Evolutionary conservation across 1,140 invertebrate genomes (phyloP).

Genomic region (Riptortus pedestris): DNA sequence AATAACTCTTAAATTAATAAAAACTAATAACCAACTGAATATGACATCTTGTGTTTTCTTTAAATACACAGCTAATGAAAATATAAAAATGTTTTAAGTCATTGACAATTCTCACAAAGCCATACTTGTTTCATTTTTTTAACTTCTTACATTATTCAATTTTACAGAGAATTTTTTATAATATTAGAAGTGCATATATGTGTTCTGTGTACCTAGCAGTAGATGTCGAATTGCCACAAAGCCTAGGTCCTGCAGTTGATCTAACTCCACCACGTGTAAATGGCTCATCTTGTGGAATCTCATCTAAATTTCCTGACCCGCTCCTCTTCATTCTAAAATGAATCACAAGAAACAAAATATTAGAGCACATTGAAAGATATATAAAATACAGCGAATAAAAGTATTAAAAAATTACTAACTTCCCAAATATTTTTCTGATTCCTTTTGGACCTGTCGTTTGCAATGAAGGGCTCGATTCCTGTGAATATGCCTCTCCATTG

Average conservation of each 20-base stretch:
- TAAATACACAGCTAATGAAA: too few species aligned
- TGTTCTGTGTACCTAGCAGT: slow-evolving; percentile 8
- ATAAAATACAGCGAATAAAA: too few species aligned
- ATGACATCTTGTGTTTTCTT: too few species aligned
- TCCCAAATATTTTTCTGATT: slow-evolving; percentile 56
- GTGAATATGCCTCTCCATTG: slow-evolving; percentile 34
- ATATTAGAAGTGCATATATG: too few species aligned
- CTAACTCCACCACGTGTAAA: slow-evolving; percentile 62
- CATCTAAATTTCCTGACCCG: slow-evolving; percentile 59
- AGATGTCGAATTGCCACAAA: slow-evolving; percentile 42
- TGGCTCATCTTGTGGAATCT: slow-evolving; percentile 45
- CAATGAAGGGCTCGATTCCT: slow-evolving; percentile 41
- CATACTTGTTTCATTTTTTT: too few species aligned
- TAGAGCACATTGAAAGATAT: background rate
- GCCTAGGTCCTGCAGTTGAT: slow-evolving; percentile 62
- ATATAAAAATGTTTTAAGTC: too few species aligned
- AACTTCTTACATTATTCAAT: too few species aligned
- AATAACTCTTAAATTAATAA: too few species aligned
- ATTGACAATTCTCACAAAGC: too few species aligned
- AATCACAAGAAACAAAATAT: background rate
- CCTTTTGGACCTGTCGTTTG: slow-evolving; percentile 45
- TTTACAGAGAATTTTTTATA: too few species aligned
- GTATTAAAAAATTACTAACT: slow-evolving; percentile 35
- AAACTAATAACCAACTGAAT: background rate
- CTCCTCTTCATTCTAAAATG: slow-evolving; percentile 52